Conservation (phyloP, 2,888 invertebrate genomes). For the Hemaris fuciformis region DNA sequence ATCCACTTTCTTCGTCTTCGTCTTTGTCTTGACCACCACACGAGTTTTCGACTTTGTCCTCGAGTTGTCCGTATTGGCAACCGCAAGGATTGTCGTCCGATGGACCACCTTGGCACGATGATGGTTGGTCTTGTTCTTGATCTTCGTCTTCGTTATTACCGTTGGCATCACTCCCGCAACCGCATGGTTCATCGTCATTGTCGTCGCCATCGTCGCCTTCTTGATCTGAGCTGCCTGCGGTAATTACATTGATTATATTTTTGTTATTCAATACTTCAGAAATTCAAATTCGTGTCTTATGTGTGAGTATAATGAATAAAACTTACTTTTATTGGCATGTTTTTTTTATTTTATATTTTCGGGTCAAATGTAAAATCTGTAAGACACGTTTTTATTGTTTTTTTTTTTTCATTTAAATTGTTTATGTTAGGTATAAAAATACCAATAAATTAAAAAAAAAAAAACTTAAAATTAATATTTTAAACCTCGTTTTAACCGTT, state of each 20-base stretch:
- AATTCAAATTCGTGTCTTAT: not conserved
- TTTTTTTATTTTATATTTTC: not conserved
- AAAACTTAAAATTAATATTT: not conserved
- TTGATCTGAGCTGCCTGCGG: not conserved
- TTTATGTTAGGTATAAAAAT: not conserved
- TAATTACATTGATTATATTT: not conserved
- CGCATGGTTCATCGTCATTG: not conserved
- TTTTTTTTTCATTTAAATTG: too few relatives aligned
- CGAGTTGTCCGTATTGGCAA: not conserved
- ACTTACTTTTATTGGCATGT: not conserved
- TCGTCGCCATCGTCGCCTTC: not conserved
- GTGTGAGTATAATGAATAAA: not conserved
- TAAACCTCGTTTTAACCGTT: not conserved
- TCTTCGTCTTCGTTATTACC: not conserved
- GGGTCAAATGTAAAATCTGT: not conserved
- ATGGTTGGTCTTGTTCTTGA: not conserved
- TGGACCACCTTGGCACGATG: not conserved
- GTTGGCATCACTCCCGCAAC: not conserved
- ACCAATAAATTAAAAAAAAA: not conserved
- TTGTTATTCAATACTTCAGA: not conserved
- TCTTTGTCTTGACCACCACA: slow-evolving; percentile 1
- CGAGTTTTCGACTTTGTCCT: not conserved
- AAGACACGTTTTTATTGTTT: too few relatives aligned
- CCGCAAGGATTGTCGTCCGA: not conserved
- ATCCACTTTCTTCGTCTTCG: not conserved